These are phyloP conservation scores for Mylabris phalerata DNA, from an alignment of 1,140 invertebrate species.

Conservation along the genomic window DNA sequence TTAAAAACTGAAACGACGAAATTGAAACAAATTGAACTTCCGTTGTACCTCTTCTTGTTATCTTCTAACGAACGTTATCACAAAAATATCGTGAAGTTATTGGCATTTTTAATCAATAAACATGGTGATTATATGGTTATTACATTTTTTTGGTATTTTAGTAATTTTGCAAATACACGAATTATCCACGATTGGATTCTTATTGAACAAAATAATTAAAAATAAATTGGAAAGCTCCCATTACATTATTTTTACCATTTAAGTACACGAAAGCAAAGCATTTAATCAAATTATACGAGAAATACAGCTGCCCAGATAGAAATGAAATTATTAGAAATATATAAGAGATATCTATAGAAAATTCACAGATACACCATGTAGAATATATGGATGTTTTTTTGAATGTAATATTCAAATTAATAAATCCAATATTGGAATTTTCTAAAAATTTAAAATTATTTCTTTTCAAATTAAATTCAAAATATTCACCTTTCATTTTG, in stretches of 20 bases:
- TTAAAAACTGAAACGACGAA: background rate
- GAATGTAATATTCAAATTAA: no score
- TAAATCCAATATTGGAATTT: no score
- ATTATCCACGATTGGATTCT: background rate
- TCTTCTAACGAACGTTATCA: constrained; percentile 1
- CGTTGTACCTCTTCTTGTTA: background rate
- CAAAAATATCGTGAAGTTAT: constrained; percentile 13
- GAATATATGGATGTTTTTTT: background rate
- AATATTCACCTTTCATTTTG: no score
- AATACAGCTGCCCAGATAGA: constrained; percentile 6
- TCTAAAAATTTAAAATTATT: no score
- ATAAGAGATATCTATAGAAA: constrained; percentile 5
- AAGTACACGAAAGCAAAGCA: constrained; percentile 14
- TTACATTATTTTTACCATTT: constrained; percentile 7
- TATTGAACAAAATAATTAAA: constrained; percentile 3
- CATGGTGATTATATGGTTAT: constrained; percentile 2
- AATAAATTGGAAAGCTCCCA: constrained; percentile 3
- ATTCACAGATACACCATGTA: constrained; percentile 14
- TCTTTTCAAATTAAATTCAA: no score
- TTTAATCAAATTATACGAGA: background rate
- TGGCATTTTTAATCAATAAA: constrained; percentile 3
- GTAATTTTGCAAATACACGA: constrained; percentile 6
- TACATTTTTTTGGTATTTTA: constrained; percentile 4
- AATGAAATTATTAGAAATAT: background rate
- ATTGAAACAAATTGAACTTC: background rate